phyloP scores from a whole-genome alignment of 2,797 vertebrate genomes.

The Etheostoma nigrum region DNA sequence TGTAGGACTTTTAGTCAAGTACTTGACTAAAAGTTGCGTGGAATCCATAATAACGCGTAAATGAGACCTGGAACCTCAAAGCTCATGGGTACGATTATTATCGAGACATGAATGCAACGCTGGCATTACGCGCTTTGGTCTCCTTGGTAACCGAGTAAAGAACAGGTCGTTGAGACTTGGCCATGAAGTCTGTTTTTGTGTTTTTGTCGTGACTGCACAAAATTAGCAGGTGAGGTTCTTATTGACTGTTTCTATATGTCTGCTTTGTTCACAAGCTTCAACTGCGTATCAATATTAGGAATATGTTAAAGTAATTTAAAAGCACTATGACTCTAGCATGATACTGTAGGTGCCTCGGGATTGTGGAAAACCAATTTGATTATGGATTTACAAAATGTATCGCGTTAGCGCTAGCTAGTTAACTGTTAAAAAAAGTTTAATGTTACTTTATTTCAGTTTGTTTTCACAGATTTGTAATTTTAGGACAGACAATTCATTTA shows the following conservation, averaged over 20 bases:
- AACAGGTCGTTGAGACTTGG: neutral
- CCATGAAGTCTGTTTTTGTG: constrained; percentile 7
- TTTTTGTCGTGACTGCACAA: neutral
- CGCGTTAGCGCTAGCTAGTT: neutral
- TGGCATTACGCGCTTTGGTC: constrained; percentile 37
- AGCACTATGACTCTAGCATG: too few relatives aligned
- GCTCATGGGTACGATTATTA: constrained; percentile 41
- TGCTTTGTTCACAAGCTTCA: neutral
- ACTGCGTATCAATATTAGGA: neutral
- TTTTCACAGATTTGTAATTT: neutral
- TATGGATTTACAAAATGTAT: neutral
- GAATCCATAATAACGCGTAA: too few relatives aligned
- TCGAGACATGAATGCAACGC: constrained; percentile 59
- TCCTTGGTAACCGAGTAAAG: constrained; percentile 45
- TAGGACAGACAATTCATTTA: neutral
- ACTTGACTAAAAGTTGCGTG: too few relatives aligned
- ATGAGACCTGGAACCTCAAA: neutral
- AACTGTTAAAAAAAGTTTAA: neutral
- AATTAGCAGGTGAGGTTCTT: constrained; percentile 35
- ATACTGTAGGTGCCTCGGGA: neutral
- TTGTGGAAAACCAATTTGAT: neutral
- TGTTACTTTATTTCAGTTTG: neutral
- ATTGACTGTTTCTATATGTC: neutral
- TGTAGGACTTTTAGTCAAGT: too few relatives aligned
- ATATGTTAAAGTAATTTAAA: neutral